Conservation (phyloP, 2,113 vertebrate genomes). For the Anolis sagrei region DNA sequence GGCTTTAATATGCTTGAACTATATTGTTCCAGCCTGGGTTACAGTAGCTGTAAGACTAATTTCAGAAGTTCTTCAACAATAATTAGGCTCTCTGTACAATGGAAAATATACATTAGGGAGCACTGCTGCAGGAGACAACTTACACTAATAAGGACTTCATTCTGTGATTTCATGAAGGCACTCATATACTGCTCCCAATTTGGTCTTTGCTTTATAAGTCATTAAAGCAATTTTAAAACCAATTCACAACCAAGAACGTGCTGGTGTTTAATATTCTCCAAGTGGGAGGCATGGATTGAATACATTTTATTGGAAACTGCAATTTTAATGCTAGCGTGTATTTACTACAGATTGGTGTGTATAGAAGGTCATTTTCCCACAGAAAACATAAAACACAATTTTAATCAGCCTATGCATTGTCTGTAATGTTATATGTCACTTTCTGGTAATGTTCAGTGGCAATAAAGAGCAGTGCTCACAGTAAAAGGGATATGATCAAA, state of each 20-base stretch:
- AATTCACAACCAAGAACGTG: slow-evolving; percentile 44
- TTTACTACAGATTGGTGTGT: slow-evolving; percentile 24
- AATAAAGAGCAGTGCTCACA: slow-evolving; percentile 55
- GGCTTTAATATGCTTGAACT: neutral
- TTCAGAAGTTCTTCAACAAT: slow-evolving; percentile 4
- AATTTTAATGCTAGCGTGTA: slow-evolving; percentile 5
- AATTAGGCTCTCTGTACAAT: slow-evolving; percentile 18
- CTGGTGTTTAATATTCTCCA: slow-evolving; percentile 33
- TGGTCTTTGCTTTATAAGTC: slow-evolving; percentile 1
- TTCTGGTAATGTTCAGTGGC: slow-evolving; percentile 33
- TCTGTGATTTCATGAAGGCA: slow-evolving; percentile 12
- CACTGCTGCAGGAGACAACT: neutral
- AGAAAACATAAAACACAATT: slow-evolving; percentile 45
- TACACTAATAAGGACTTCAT: slow-evolving; percentile 12
- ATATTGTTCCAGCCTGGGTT: slow-evolving; percentile 1
- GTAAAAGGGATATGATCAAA: slow-evolving; percentile 37
- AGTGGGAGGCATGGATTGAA: slow-evolving; percentile 21
- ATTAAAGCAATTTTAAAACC: slow-evolving; percentile 43
- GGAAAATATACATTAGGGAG: slow-evolving; percentile 18
- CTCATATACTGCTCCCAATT: slow-evolving; percentile 30
- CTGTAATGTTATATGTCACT: slow-evolving; percentile 49
- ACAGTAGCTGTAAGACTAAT: neutral
- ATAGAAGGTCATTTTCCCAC: slow-evolving; percentile 21
- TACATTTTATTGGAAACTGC: slow-evolving; percentile 19
- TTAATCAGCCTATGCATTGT: slow-evolving; percentile 50